A percentile compares a stretch with the other conserved stretches of the same genome.
Evolutionary conservation across 2,888 invertebrate species (phyloP).

Genomic region (Drosophila birchii): DNA sequence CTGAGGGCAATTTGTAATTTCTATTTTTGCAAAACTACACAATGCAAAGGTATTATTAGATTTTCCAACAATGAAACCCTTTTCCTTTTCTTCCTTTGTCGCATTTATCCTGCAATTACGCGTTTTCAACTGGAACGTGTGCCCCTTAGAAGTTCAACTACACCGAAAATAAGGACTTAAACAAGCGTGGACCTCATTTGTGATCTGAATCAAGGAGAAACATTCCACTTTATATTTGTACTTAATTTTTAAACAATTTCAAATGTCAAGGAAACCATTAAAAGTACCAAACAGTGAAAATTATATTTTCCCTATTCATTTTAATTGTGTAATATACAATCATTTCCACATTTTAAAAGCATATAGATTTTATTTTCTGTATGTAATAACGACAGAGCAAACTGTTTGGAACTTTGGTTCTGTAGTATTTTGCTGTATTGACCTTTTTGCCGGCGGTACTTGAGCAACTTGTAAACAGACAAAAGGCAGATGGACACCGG

Average conservation of each 20-base stretch:
- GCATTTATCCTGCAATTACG: conserved; percentile 39
- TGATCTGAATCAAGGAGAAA: no score
- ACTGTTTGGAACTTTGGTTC: background rate
- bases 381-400: conserved; percentile 3
- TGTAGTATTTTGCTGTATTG: conserved; percentile 26
- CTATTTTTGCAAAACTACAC: background rate
- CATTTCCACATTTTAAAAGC: background rate
- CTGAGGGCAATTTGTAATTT: background rate
- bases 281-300: background rate
- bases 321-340: background rate
- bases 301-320: no score
- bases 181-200: no score
- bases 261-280: no score
- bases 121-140: conserved; percentile 53
- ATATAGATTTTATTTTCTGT: background rate
- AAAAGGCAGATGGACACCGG: conserved; percentile 32
- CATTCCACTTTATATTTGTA: no score
- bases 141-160: conserved; percentile 29
- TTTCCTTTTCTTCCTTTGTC: conserved; percentile 2
- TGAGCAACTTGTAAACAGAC: conserved; percentile 48
- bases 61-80: conserved; percentile 15
- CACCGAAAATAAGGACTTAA: conserved; percentile 1
- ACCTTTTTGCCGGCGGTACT: conserved; percentile 42
- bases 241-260: no score
- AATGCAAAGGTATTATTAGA: conserved; percentile 16